Percentiles rank a stretch among this genome's conserved stretches.
phyloP scores from a whole-genome alignment of 2,888 invertebrate genomes.

The Hypsopygia costalis region DNA sequence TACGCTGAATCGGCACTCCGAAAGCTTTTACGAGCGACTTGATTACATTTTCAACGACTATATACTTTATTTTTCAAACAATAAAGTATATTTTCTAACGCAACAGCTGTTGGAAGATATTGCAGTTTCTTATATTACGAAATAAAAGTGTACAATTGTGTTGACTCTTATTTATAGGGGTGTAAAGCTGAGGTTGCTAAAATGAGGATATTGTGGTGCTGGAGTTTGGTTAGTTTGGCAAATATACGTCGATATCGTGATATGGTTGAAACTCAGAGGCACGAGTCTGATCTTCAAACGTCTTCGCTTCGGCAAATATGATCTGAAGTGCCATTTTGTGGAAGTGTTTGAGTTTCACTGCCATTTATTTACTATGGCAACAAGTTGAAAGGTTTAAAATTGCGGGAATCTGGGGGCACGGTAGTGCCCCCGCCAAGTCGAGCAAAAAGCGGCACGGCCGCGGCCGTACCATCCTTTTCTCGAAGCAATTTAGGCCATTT shows the following conservation, averaged over 20 bases:
- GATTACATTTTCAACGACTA: background rate
- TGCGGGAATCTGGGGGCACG: no score
- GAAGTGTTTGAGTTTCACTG: background rate
- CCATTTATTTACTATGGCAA: background rate
- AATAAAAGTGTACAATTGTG: background rate
- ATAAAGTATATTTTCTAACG: background rate
- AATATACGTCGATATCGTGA: no score
- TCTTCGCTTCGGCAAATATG: background rate
- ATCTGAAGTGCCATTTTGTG: background rate
- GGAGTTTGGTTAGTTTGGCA: no score
- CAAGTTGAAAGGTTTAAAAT: background rate
- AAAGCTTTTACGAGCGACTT: conserved; percentile 1
- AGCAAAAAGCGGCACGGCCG: no score
- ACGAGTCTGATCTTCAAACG: no score
- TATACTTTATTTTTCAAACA: background rate
- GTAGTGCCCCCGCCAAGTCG: no score
- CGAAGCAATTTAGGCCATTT: no score
- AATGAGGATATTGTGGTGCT: background rate
- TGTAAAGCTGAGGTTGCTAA: background rate
- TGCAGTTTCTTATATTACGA: background rate
- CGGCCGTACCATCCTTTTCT: no score
- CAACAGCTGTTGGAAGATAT: background rate
- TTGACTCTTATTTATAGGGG: background rate
- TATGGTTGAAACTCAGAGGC: no score
- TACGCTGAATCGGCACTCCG: conserved; percentile 1